Evolutionary conservation across 2,113 vertebrate genomes (phyloP), one percentile per base, ranked within the genome.

Genomic region (Lycocorax pyrrhopterus): DNA sequence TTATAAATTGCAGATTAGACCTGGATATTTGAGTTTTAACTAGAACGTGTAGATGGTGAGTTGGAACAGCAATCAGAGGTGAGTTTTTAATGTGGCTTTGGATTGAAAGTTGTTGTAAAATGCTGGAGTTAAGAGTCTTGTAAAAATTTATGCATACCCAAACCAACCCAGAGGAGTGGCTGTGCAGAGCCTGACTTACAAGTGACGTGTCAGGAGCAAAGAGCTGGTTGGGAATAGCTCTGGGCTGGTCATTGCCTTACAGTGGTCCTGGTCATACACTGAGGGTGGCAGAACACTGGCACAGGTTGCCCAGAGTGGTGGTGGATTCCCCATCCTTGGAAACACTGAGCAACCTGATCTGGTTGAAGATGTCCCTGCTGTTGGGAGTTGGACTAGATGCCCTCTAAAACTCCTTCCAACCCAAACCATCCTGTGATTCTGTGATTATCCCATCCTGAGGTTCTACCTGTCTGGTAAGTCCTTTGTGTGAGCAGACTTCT

Each of bases 381-480:
- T 4, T 60, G 53, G 53, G 23, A 16, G 56, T 25, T 35, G 56
- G 55, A 47, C 27, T 37, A 7, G 33, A 10, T 53, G 39, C n/a
- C 9, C 46, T 67, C 29, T 75, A 5, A 26, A 89, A 51, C 23
- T 60, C 29, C 53, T 19, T 60, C 44, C 46, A 46, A 23, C 19
- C 9, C 33, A 29, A 25, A n/a, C 12, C 13, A 30, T 53, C 20
- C n/a, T 39, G 13, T 53, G 20, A 7, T 44, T 58, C 22, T 58
- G 8, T 44, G 35, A 8, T 4, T 59, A 22, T 27, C 86, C 62
- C 26, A 19, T 72, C 26, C 35, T 53, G 47, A 11, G 9, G 19
- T 3, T 0, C 39, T 68, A 13, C 16, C 29, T 55, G 29, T 29
- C 33, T 3, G 4, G 4, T 35, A 10, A 55, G 13, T 73, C 3